These are phyloP conservation scores for Petrolisthes manimaculis DNA, from an alignment of 2,888 invertebrate species.

Conservation along the genomic window DNA sequence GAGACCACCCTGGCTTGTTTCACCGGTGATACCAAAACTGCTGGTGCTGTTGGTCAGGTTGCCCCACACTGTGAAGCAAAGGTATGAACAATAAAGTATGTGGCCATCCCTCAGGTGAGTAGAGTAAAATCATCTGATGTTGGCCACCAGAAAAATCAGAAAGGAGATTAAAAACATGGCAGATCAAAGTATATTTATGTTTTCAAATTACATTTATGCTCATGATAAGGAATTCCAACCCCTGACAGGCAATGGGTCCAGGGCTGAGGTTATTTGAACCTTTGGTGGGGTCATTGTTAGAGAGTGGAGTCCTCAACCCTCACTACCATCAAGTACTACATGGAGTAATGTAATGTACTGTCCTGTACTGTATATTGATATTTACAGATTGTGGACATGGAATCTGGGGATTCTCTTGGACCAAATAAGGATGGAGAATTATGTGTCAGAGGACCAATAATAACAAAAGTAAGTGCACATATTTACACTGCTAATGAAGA, in stretches of 20 bases:
- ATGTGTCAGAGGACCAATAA: slow-evolving; percentile 48
- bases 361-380: not conserved
- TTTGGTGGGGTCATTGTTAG: no score
- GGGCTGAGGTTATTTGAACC: no score
- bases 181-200: no score
- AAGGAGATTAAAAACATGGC: no score
- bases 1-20: slow-evolving; percentile 71
- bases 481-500: not conserved
- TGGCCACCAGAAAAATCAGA: not conserved
- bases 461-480: slow-evolving; percentile 44
- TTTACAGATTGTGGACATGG: slow-evolving; percentile 47
- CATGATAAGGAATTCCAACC: no score
- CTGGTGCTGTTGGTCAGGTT: slow-evolving; percentile 46
- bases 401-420: slow-evolving; percentile 46
- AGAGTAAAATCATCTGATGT: not conserved
- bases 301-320: no score
- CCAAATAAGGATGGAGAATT: slow-evolving; percentile 46
- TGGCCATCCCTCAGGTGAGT: not conserved
- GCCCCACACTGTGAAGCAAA: slow-evolving; percentile 46
- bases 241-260: no score
- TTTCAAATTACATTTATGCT: no score
- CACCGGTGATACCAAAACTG: slow-evolving; percentile 16
- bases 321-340: not conserved
- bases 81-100: slow-evolving; percentile 16
- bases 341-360: not conserved